Conservation (phyloP, 2,888 invertebrate species). For the Scotopteryx bipunctaria region DNA sequence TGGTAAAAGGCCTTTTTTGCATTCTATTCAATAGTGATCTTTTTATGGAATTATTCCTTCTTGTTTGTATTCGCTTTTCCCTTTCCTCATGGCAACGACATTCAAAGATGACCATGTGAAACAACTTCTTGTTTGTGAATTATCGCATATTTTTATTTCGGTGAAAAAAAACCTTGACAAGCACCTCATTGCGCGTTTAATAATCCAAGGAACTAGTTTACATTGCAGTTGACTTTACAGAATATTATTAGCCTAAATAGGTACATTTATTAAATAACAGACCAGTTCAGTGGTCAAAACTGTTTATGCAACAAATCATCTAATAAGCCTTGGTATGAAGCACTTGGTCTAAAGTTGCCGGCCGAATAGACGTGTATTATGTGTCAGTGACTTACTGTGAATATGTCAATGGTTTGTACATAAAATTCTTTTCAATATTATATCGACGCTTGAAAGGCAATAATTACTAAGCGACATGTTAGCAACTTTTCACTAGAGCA, state of each 20-base stretch:
- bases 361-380: conserved; percentile 46
- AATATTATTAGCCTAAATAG: conserved; percentile 22
- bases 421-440: not conserved
- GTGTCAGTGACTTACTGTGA: conserved; percentile 28
- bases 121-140: conserved; percentile 18
- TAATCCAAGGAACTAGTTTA: conserved; percentile 9
- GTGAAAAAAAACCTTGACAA: not conserved
- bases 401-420: conserved; percentile 41
- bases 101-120: conserved; percentile 10
- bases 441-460: no score
- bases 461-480: no score
- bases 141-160: conserved; percentile 1
- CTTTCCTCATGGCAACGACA: not conserved
- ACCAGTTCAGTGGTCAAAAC: conserved; percentile 33
- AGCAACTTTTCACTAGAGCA: no score
- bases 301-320: conserved; percentile 41
- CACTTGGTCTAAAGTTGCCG: conserved; percentile 41
- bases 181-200: conserved; percentile 1
- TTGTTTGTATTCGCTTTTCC: not conserved
- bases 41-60: no score
- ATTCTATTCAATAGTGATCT: no score
- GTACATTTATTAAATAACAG: conserved; percentile 30
- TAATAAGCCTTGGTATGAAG: conserved; percentile 36
- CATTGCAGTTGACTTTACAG: conserved; percentile 8
- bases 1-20: no score